Percentiles rank a stretch among this genome's conserved stretches.
phyloP scores from a whole-genome alignment of 2,113 vertebrate species.

The Carassius gibelio region DNA sequence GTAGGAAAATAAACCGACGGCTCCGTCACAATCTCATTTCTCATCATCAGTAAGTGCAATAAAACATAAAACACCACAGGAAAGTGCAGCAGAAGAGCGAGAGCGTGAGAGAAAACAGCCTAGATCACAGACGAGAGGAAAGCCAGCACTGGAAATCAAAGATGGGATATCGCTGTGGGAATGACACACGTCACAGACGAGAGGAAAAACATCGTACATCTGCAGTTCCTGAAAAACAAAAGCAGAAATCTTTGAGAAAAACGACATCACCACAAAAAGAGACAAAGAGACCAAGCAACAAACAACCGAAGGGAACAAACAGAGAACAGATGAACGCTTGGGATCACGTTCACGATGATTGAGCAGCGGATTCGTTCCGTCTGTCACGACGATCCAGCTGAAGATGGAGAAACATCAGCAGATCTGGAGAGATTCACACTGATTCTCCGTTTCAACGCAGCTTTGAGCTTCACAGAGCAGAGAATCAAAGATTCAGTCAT shows the following conservation, averaged over 20 bases:
- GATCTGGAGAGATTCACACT: background rate
- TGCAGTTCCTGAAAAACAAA: constrained; percentile 62
- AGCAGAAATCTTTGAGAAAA: constrained; percentile 61
- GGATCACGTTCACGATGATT: background rate
- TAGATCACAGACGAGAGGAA: constrained; percentile 63
- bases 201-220: constrained; percentile 72
- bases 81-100: constrained; percentile 72
- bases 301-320: constrained; percentile 50
- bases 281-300: constrained; percentile 58
- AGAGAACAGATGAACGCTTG: background rate
- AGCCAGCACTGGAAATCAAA: background rate
- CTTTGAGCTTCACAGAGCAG: background rate
- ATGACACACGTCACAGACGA: constrained; percentile 36
- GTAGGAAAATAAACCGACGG: constrained; percentile 69
- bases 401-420: background rate
- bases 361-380: background rate
- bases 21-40: constrained; percentile 36
- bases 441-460: background rate
- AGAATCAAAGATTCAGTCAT: background rate
- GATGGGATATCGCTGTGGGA: background rate
- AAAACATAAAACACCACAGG: constrained; percentile 91
- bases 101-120: constrained; percentile 12
- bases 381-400: background rate
- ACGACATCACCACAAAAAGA: constrained; percentile 63
- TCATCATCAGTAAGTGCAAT: constrained; percentile 81